phyloP scores from a whole-genome alignment of 2,113 vertebrate genomes.

The Charina bottae region DNA sequence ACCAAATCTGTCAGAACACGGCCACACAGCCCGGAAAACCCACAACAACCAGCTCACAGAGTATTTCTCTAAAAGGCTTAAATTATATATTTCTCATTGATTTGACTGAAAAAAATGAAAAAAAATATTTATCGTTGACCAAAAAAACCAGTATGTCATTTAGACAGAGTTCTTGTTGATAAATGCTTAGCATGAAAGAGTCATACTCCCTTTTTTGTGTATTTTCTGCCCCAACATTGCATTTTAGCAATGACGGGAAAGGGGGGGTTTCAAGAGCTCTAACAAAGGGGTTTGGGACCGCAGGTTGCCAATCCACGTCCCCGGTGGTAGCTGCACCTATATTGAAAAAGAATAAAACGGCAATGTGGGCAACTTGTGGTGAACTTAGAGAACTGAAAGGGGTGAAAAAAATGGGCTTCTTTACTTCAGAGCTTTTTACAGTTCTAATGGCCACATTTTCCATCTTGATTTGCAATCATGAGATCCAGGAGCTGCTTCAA shows the following conservation, averaged over 20 bases:
- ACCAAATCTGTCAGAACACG: too few relatives aligned
- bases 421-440: neutral
- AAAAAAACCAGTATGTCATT: neutral
- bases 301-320: neutral
- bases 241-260: neutral
- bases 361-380: neutral
- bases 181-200: neutral
- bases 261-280: neutral
- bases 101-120: neutral
- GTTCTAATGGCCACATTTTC: neutral
- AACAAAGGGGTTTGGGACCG: rapidly evolving
- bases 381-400: neutral
- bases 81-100: neutral
- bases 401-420: neutral
- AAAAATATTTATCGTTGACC: neutral
- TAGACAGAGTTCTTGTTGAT: neutral
- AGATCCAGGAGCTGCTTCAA: neutral
- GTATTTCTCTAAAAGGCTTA: constrained; percentile 13
- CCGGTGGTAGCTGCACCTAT: neutral
- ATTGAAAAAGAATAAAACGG: neutral
- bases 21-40: too few relatives aligned
- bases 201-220: neutral
- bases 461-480: neutral
- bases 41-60: too few relatives aligned
- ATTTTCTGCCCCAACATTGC: neutral